Evolutionary conservation across 1,140 invertebrate genomes (phyloP).

Genomic region (Lepeophtheirus salmonis): DNA sequence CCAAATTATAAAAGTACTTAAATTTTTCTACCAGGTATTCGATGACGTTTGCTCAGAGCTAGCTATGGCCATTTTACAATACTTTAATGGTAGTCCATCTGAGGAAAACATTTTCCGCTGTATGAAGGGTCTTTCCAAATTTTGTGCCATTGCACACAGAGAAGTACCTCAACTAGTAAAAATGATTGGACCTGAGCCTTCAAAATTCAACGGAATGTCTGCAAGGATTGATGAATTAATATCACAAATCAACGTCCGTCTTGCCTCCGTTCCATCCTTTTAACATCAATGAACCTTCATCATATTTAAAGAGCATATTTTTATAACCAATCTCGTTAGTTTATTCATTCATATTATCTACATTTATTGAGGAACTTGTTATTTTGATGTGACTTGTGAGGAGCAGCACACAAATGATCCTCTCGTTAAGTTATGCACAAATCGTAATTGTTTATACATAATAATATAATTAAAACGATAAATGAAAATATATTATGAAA

Average conservation of each 20-base stretch:
- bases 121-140: slow-evolving; percentile 54
- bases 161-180: slow-evolving; percentile 62
- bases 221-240: slow-evolving; percentile 58
- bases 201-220: slow-evolving; percentile 56
- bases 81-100: slow-evolving; percentile 49
- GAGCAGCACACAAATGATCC: too few species aligned
- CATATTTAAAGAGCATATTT: too few species aligned
- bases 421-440: too few species aligned
- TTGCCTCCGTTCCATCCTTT: slow-evolving; percentile 19
- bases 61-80: slow-evolving; percentile 76
- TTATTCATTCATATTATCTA: too few species aligned
- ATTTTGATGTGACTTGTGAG: too few species aligned
- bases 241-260: slow-evolving; percentile 25
- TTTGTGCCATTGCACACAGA: slow-evolving; percentile 28
- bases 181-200: slow-evolving; percentile 74
- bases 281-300: too few species aligned
- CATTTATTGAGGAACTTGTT: too few species aligned
- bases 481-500: too few species aligned
- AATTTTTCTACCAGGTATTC: slow-evolving; percentile 46
- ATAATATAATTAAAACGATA: too few species aligned
- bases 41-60: slow-evolving; percentile 80
- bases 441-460: too few species aligned
- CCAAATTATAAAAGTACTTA: too few species aligned
- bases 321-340: too few species aligned
- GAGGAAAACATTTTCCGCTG: slow-evolving; percentile 60